Conservation (phyloP, 2,797 vertebrate genomes). For the Sylvia borin region DNA sequence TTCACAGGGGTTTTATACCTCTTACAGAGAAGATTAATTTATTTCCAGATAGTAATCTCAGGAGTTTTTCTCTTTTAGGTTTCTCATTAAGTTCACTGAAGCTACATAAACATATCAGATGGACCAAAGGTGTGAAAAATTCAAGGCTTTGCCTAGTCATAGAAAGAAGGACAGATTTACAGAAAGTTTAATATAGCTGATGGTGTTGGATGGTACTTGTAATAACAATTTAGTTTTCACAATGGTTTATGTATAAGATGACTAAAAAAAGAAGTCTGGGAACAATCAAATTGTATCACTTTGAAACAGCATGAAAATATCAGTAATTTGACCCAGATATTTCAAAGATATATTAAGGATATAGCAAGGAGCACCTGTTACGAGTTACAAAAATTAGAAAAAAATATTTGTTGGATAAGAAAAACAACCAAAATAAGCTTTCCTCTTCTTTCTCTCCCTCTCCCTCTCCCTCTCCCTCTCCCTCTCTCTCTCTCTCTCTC, state of each 20-base stretch:
- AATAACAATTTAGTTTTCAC: background rate
- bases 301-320: background rate
- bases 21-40: background rate
- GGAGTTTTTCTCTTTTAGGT: background rate
- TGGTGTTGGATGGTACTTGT: background rate
- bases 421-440: background rate
- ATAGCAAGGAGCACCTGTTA: background rate
- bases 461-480: no score
- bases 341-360: background rate
- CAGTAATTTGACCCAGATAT: background rate
- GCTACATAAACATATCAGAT: background rate
- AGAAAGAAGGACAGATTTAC: background rate
- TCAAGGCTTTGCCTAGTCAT: background rate
- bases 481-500: no score
- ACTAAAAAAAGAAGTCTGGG: background rate
- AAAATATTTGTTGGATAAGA: background rate
- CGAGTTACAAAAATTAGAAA: background rate
- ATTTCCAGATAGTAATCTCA: background rate
- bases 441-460: rapidly evolving
- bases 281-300: background rate
- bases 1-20: background rate
- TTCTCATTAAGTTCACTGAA: background rate
- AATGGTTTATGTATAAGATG: background rate
- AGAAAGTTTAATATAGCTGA: background rate
- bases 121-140: background rate